These are phyloP conservation scores for Anser cygnoides DNA, from an alignment of 2,113 vertebrate genomes.

Conservation along the genomic window DNA sequence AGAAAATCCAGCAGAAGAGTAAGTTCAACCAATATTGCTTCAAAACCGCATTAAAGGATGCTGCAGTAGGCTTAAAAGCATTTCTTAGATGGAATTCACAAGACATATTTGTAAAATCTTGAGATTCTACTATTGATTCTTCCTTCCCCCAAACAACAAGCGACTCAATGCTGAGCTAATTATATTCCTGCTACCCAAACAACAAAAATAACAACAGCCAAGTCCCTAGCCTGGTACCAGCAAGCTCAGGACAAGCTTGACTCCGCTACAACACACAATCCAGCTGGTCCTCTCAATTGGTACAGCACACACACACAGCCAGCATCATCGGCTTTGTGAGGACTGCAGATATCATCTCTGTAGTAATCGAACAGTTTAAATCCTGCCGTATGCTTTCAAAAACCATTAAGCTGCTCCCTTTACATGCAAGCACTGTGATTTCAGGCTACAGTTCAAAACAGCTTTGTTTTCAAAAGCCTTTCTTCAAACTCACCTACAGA, in stretches of 20 bases:
- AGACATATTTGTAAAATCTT: not conserved
- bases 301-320: not conserved
- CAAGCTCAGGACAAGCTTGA: not conserved
- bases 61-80: constrained; percentile 1
- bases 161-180: not conserved
- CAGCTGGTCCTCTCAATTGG: not conserved
- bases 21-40: not conserved
- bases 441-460: not conserved
- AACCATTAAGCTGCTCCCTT: not conserved
- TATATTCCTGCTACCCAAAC: constrained; percentile 7
- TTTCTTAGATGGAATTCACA: constrained; percentile 17
- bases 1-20: not conserved
- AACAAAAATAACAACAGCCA: not conserved
- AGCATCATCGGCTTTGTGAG: not conserved
- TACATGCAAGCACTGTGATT: not conserved
- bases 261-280: not conserved
- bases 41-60: not conserved
- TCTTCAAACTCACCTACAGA: not conserved
- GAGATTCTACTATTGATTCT: not conserved
- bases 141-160: not conserved
- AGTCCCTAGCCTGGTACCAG: not conserved
- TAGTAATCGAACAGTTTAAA: not conserved
- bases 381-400: not conserved
- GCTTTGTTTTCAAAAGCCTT: not conserved
- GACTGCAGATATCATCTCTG: not conserved